phyloP scores from a whole-genome alignment of 2,888 invertebrate genomes.

The Oligia fasciuncula region DNA sequence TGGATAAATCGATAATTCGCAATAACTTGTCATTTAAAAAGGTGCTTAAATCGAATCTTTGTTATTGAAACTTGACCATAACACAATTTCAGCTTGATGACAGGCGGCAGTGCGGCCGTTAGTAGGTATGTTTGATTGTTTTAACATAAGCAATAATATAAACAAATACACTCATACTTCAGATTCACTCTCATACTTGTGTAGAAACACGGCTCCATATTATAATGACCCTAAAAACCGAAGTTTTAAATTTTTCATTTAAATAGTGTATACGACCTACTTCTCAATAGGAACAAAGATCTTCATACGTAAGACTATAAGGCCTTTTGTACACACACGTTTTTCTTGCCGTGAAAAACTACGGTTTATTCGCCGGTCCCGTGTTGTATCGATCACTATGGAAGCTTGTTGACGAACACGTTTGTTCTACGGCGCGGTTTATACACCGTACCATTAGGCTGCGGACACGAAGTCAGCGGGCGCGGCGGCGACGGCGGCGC shows the following conservation, averaged over 20 bases:
- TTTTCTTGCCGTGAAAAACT: neutral
- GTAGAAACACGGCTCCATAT: neutral
- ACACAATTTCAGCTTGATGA: neutral
- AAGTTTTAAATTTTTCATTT: neutral
- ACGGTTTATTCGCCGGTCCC: neutral
- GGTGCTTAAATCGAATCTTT: neutral
- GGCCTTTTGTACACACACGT: neutral
- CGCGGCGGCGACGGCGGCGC: too few species aligned
- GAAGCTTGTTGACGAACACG: neutral
- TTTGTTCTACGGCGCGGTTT: neutral
- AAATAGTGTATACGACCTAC: neutral
- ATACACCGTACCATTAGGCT: neutral
- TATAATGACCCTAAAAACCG: neutral
- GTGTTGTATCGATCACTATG: neutral
- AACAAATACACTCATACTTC: neutral
- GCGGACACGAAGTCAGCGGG: too few species aligned
- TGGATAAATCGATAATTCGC: neutral
- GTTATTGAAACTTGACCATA: neutral
- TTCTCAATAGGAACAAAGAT: slow-evolving; percentile 5
- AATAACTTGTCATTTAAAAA: neutral
- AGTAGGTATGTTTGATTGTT: neutral
- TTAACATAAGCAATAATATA: neutral
- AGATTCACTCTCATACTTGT: neutral
- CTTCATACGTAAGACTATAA: slow-evolving; percentile 23
- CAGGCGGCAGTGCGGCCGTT: too few species aligned